Evolutionary conservation across 2,888 invertebrate species (phyloP).

Genomic region (Scotopteryx bipunctaria): DNA sequence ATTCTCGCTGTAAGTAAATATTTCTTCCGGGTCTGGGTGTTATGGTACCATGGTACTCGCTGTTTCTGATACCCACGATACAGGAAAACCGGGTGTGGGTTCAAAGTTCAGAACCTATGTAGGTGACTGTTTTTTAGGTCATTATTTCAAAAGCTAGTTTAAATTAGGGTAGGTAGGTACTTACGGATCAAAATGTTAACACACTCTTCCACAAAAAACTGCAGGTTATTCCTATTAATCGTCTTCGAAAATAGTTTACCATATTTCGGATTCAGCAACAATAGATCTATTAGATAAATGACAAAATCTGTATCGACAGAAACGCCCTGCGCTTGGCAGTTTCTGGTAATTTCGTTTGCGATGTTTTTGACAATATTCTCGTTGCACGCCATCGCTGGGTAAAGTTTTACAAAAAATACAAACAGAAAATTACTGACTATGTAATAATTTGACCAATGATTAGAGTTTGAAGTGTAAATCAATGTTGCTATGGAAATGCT

Average conservation of each 20-base stretch:
- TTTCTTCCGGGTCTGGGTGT: too few species aligned
- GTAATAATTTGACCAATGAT: too few species aligned
- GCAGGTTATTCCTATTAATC: constrained; percentile 74
- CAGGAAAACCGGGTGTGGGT: too few species aligned
- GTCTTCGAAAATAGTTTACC: constrained; percentile 75
- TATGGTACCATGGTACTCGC: too few species aligned
- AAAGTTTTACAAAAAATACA: constrained; percentile 11
- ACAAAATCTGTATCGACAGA: constrained; percentile 77
- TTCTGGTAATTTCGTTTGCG: constrained; percentile 82
- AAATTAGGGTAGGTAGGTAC: constrained; percentile 42
- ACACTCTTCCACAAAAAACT: constrained; percentile 80
- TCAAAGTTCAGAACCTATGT: too few species aligned
- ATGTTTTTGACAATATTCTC: constrained; percentile 82
- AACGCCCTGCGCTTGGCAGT: constrained; percentile 71
- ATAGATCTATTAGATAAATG: constrained; percentile 76
- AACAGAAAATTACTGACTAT: constrained; percentile 1
- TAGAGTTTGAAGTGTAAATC: constrained; percentile 6
- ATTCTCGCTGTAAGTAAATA: too few species aligned
- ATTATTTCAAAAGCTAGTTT: too few species aligned
- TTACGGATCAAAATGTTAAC: constrained; percentile 73
- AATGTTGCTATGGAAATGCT: constrained; percentile 45
- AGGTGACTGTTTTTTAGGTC: too few species aligned
- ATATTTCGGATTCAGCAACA: constrained; percentile 82
- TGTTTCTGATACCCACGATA: too few species aligned
- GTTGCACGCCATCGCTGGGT: constrained; percentile 58